phyloP scores from a whole-genome alignment of 2,797 vertebrate species.

The Melanitta fusca region DNA sequence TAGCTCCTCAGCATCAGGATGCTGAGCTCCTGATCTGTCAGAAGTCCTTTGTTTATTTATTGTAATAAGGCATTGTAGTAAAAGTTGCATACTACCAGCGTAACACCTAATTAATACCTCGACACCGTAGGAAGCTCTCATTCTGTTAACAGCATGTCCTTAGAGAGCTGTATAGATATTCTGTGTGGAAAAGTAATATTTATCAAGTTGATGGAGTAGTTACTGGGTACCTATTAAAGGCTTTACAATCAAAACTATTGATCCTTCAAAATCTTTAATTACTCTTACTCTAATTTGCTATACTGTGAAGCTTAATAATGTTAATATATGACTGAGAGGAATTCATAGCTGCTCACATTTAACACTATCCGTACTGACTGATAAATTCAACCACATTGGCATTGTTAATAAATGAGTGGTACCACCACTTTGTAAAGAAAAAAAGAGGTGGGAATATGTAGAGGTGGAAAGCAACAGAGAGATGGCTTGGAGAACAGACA shows the following conservation, averaged over 20 bases:
- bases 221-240: slow-evolving; percentile 16
- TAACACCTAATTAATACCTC: neutral
- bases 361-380: neutral
- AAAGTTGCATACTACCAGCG: neutral
- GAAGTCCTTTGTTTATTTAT: neutral
- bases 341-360: neutral
- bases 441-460: neutral
- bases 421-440: neutral
- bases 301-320: slow-evolving; percentile 15
- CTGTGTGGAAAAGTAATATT: neutral
- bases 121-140: neutral
- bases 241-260: neutral
- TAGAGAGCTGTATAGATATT: neutral
- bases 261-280: slow-evolving; percentile 39
- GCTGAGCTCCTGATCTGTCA: neutral
- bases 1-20: no score
- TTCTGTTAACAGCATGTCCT: neutral
- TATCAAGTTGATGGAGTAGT: neutral
- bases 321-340: neutral
- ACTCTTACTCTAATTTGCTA: neutral
- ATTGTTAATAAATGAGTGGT: neutral
- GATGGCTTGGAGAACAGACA: neutral
- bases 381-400: neutral
- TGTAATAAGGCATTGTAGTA: neutral
- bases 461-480: neutral